Evolutionary conservation across 2,888 invertebrate species (phyloP).

Genomic region (Lissocephala sabroskyi): DNA sequence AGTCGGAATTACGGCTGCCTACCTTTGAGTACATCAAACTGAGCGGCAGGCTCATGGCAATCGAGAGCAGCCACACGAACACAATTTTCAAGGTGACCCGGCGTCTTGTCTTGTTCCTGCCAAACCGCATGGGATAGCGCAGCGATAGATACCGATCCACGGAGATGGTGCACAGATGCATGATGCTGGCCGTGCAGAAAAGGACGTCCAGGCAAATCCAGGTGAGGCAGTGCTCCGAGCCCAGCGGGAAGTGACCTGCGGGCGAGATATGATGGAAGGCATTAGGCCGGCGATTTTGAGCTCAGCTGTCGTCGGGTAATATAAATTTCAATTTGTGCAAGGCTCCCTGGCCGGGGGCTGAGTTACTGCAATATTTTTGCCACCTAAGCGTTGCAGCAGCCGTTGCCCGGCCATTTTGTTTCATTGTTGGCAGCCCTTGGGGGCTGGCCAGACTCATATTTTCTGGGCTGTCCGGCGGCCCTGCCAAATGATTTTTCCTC

Average conservation of each 20-base stretch:
- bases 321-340: conserved; percentile 9
- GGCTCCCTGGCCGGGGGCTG: background rate
- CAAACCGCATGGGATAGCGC: conserved; percentile 94
- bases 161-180: conserved; percentile 97
- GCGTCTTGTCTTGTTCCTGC: conserved; percentile 88
- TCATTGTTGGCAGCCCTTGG: conserved; percentile 9
- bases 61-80: conserved; percentile 94
- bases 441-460: conserved; percentile 9
- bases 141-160: conserved; percentile 94
- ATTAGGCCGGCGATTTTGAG: too few species aligned
- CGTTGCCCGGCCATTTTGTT: conserved; percentile 39
- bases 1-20: conserved; percentile 36
- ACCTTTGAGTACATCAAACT: conserved; percentile 92
- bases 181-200: conserved; percentile 96
- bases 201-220: conserved; percentile 97
- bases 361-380: conserved; percentile 33
- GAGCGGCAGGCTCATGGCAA: conserved; percentile 92
- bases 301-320: background rate
- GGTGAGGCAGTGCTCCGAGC: conserved; percentile 88
- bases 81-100: conserved; percentile 91
- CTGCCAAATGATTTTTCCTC: conserved; percentile 30
- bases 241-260: conserved; percentile 86
- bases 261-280: conserved; percentile 13
- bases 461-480: conserved; percentile 9
- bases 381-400: conserved; percentile 22